Evolutionary conservation across 2,797 vertebrate genomes (phyloP), one percentile per base, ranked within the genome.

Genomic region (Pelobates cultripes): DNA sequence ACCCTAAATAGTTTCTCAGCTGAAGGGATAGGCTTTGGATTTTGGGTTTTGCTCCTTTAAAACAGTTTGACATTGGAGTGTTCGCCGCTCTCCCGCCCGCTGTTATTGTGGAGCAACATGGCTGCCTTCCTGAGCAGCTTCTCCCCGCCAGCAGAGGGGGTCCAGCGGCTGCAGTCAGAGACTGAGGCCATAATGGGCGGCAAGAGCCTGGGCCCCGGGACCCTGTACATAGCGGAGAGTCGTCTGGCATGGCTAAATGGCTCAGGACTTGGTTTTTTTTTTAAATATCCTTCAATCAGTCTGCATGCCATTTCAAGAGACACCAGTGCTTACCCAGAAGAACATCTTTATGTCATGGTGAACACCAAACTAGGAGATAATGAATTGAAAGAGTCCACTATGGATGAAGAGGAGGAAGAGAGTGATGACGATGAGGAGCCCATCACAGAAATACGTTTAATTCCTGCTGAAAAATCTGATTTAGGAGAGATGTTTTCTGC

Each of bases 321-420:
- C 82, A 87, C 93, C 73, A 94, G 88, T 0, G 86, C 96, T 0
- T 98, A 94, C 87, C 97, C 98, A 0, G 94, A 94, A 86, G 97
- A 99, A 63, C 97, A 99, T 87, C 88, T 99, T 47, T 99, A 99
- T 0, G 94, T 99, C 87, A 98, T 99, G 97, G 97, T 99, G 87
- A 99, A 98, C 4, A 94, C 94, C 77, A 97, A 90, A 77, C 93
- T 98, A 0, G 92, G 85, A 95, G 94, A 90, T 45, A 95, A 94
- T 61, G 96, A 94, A 77, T 81, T 85, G n/a, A 92, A 92, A 67
- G 97, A 97, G 71, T 88, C 90, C 0, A 89, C 95, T 53, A 89
- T 96, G 93, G 63, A 82, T 70, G 91, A 91, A 0, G 94, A 91
- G 0, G 94, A 88, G 0, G 91, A 87, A 0, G 90, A 91, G 3